Percentiles rank a stretch among this genome's conserved stretches.
Conservation (phyloP, 2,888 invertebrate genomes). For the Cybosia mesomella region DNA sequence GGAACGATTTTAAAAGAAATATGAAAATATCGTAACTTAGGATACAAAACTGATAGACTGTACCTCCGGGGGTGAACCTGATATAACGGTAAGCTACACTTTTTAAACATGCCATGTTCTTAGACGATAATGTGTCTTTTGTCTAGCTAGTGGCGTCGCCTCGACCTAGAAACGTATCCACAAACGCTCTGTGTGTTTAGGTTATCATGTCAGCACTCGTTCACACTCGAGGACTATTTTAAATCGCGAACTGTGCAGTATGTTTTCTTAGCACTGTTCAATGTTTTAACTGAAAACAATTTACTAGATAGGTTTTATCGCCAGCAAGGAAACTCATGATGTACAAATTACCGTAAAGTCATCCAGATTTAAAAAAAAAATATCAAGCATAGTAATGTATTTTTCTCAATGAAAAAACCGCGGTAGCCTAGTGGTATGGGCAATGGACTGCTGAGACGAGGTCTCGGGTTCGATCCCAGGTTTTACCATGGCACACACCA, state of each 20-base stretch:
- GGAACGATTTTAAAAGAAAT: neutral
- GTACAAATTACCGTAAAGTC: too few species aligned
- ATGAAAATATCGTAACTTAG: neutral
- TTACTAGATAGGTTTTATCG: neutral
- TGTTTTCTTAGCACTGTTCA: neutral
- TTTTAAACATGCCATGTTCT: constrained; percentile 16
- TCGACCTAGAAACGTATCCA: constrained; percentile 16
- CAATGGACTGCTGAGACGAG: too few species aligned
- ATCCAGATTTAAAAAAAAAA: too few species aligned
- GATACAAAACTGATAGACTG: neutral
- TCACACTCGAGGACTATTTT: constrained; percentile 5
- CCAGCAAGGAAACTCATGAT: too few species aligned
- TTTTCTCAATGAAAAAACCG: too few species aligned
- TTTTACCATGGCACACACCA: too few species aligned
- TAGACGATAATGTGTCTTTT: constrained; percentile 20
- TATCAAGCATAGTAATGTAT: too few species aligned
- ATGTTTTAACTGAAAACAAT: neutral
- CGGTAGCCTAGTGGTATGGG: too few species aligned
- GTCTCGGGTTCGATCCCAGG: too few species aligned
- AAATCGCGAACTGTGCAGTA: neutral
- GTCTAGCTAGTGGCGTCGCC: constrained; percentile 15
- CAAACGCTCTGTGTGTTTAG: constrained; percentile 15
- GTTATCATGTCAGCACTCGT: constrained; percentile 15
- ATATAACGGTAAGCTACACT: constrained; percentile 11
- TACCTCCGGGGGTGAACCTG: neutral